phyloP scores from a whole-genome alignment of 2,797 vertebrate species.

The Sebastes aleutianus region DNA sequence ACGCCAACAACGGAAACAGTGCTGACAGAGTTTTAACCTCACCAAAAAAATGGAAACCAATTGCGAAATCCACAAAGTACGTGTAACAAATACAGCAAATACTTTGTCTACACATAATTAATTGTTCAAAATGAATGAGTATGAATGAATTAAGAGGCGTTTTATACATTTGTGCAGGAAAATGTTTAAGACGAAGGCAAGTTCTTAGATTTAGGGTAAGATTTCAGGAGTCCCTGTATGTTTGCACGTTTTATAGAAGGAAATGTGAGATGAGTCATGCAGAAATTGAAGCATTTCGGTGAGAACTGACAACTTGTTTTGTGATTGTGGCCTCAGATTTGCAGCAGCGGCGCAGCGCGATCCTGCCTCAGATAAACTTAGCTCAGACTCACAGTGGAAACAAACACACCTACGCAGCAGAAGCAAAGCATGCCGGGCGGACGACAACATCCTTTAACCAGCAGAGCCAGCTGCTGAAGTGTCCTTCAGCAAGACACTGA shows the following conservation, averaged over 20 bases:
- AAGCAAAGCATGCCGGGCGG: conserved; percentile 23
- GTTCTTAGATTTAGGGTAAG: background rate
- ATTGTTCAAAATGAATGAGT: background rate
- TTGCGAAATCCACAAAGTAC: background rate
- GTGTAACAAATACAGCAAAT: background rate
- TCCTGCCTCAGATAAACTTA: conserved; percentile 61
- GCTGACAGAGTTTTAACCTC: too few species aligned
- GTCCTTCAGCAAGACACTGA: conserved; percentile 57
- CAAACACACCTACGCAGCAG: conserved; percentile 68
- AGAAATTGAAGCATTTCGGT: background rate
- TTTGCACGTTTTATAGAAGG: background rate
- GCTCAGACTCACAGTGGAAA: conserved; percentile 61
- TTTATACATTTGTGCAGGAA: background rate
- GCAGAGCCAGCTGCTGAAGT: conserved; percentile 31
- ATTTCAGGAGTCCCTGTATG: background rate
- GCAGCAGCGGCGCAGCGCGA: conserved; percentile 28
- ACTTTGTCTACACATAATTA: background rate
- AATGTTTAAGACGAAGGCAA: background rate
- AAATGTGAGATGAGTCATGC: background rate
- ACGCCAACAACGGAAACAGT: too few species aligned
- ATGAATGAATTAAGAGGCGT: background rate
- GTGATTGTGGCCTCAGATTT: conserved; percentile 38
- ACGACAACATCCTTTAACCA: conserved; percentile 45
- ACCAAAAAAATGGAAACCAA: too few species aligned
- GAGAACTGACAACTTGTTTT: conserved; percentile 3